Base-by-base conservation (phyloP, 2,113 vertebrate genomes). In the Misgurnus anguillicaudatus region DNA sequence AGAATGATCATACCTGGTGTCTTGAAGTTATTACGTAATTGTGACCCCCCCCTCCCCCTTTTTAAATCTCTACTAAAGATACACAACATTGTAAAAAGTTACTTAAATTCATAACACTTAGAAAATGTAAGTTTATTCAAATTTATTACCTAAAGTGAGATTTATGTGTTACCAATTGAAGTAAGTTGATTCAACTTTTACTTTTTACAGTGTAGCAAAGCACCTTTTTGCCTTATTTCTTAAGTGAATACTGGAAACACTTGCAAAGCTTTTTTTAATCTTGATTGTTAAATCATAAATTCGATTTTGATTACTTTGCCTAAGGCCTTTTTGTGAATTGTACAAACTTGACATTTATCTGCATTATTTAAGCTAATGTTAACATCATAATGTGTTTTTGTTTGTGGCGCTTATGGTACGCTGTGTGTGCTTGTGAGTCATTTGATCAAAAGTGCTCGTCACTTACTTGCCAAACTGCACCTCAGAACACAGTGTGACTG, bases 391-490 rank as follows among this genome's bases (percentile, higher is more conserved):
- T 19, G 9, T 58, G 55, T 70, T 68, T 71, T 72, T 48, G 67
- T 41, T 57, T 36, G 17, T 61, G 73, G 63, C 14, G 55, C 10
- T 48, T 61, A 71, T 60, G 80, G 79, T 82, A 82, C 76, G 60
- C 6, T 39, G 41, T 72, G 8, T 75, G 61, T 57, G 19, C 69
- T 69, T 77, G 68, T 71, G 61, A 78, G 31, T 61, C 7, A n/a
- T 69, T 45, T 62, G 53, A 84, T 38, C 45, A 55, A 72, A 75
- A 71, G 24, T 76, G 48, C 75, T 71, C 17, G 13, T 38, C n/a
- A 31, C 61, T 42, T 8, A 57, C 77, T 62, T 79, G 75, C 65
- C 74, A 79, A 78, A 76, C 80, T 82, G 80, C 71, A 79, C 75
- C 75, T 68, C 67, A 39, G 57, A 47, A 63, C 45, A 74, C 8